These are phyloP conservation scores for Centropyge bicolor DNA, from an alignment of 2,797 vertebrate species.

Conservation along the genomic window DNA sequence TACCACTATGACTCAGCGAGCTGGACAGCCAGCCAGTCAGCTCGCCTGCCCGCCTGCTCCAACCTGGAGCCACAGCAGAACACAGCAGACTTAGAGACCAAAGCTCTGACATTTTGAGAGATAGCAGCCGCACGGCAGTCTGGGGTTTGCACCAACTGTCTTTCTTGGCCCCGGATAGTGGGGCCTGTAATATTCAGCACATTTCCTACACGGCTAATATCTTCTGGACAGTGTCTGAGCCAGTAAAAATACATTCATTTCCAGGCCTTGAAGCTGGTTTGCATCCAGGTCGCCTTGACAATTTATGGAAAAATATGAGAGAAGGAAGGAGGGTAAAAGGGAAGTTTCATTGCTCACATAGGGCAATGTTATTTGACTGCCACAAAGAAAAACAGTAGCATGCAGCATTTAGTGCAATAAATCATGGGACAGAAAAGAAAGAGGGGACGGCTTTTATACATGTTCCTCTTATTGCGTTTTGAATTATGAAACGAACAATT, in stretches of 20 bases:
- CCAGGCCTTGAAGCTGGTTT: slow-evolving; percentile 77
- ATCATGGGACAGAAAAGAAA: slow-evolving; percentile 52
- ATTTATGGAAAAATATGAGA: slow-evolving; percentile 80
- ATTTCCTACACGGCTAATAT: slow-evolving; percentile 87
- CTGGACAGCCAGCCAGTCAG: slow-evolving; percentile 69
- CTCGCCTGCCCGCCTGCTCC: slow-evolving; percentile 39
- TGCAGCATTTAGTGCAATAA: slow-evolving; percentile 58
- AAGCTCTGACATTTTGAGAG: slow-evolving; percentile 83
- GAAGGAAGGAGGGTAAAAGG: slow-evolving; percentile 46
- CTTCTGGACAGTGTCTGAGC: slow-evolving; percentile 82
- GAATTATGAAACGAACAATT: background rate
- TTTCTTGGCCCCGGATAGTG: slow-evolving; percentile 79
- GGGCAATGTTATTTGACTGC: slow-evolving; percentile 71
- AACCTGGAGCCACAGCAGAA: slow-evolving; percentile 60
- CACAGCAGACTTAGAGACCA: slow-evolving; percentile 69
- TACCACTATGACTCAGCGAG: slow-evolving; percentile 80
- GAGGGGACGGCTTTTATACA: slow-evolving; percentile 28
- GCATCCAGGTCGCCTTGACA: slow-evolving; percentile 77
- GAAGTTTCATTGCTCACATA: slow-evolving; percentile 55
- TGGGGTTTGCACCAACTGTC: slow-evolving; percentile 85
- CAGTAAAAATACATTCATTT: slow-evolving; percentile 86
- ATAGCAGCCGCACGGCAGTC: slow-evolving; percentile 78
- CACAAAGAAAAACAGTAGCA: slow-evolving; percentile 61
- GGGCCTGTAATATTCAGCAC: slow-evolving; percentile 85
- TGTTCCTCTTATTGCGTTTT: slow-evolving; percentile 14